Conservation (phyloP, 2,113 vertebrate species). For the Trogon surrucura region DNA sequence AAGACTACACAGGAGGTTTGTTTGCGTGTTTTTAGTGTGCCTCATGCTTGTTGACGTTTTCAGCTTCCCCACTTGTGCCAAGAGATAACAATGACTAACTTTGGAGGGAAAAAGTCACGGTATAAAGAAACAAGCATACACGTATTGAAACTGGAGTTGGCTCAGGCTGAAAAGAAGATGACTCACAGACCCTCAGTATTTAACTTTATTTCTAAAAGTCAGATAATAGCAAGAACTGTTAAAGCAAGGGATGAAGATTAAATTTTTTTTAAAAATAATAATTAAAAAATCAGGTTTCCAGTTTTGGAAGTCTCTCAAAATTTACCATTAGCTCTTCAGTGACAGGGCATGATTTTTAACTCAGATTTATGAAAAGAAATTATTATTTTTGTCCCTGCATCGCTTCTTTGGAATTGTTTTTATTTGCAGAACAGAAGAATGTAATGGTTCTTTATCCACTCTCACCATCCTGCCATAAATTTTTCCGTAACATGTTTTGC, state of each 20-base stretch:
- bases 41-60: slow-evolving; percentile 34
- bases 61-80: slow-evolving; percentile 41
- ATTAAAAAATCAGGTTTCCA: background rate
- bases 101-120: slow-evolving; percentile 13
- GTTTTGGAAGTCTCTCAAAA: background rate
- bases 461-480: background rate
- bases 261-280: background rate
- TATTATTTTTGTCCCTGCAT: background rate
- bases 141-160: slow-evolving; percentile 10
- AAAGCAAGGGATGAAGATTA: background rate
- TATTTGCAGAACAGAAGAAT: background rate
- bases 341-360: background rate
- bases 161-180: slow-evolving; percentile 51
- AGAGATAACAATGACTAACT: slow-evolving; percentile 60
- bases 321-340: background rate
- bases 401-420: background rate
- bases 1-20: slow-evolving; percentile 19
- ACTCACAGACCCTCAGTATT: slow-evolving; percentile 25
- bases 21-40: slow-evolving; percentile 43
- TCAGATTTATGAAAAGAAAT: background rate
- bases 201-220: slow-evolving; percentile 39
- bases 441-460: background rate
- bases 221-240: slow-evolving; percentile 31
- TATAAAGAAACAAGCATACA: slow-evolving; percentile 14
- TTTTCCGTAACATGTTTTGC: background rate